Conservation (phyloP, 1,140 invertebrate genomes). For the Ruditapes philippinarum region DNA sequence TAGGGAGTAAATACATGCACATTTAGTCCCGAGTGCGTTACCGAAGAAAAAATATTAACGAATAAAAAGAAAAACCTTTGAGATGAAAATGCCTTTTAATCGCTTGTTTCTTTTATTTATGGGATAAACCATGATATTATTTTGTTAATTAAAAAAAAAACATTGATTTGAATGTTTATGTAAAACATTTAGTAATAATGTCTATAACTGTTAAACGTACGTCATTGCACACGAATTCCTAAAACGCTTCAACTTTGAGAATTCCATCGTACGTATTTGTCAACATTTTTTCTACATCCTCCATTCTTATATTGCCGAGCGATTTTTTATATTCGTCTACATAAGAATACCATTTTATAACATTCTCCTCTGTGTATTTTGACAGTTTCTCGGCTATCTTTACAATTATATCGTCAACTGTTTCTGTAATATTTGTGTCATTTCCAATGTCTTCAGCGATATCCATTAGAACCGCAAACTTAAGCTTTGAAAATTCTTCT, state of each 20-base stretch:
- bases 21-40: no score
- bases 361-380: neutral
- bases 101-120: no score
- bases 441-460: conserved; percentile 4
- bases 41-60: no score
- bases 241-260: neutral
- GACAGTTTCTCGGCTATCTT: neutral
- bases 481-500: conserved; percentile 6
- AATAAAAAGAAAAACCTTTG: no score
- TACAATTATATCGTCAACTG: neutral
- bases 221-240: neutral
- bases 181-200: no score
- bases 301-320: neutral
- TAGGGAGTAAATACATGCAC: no score
- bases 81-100: no score
- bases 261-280: neutral
- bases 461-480: neutral
- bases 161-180: no score
- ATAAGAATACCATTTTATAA: neutral
- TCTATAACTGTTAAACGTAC: no score
- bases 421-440: neutral
- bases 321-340: neutral
- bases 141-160: no score
- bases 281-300: neutral
- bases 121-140: no score